Base-by-base conservation (phyloP, 2,888 invertebrate genomes). In the Homarus gammarus region DNA sequence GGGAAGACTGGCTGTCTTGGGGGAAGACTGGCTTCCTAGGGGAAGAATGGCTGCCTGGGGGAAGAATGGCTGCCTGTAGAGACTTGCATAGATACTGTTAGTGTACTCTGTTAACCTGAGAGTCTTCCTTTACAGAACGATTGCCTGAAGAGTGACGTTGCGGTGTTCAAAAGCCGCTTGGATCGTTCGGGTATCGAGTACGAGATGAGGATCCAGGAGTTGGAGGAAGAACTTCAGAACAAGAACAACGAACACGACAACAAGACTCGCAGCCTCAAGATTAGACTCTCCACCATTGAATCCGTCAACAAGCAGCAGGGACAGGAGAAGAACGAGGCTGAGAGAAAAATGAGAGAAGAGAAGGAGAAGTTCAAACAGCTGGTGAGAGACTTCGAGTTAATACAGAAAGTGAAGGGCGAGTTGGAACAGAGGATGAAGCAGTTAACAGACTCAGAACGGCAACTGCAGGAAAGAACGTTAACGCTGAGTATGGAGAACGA, bases 331-430 rank as follows among this genome's bases (percentile, higher is more conserved):
- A 77, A 83, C 31, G 91, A 81, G 15, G 83, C 86, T 0, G 89
- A 91, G 84, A 77, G 84, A 40, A 78, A 83, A 27, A 56, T 91
- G 73, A 51, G 87, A 36, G 91, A 91, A n/a, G 91, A 89, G 70
- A 87, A 75, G 33, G 91, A 91, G 61, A 91, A 77, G 70, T 33
- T 36, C 64, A 82, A 82, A 38, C 86, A 87, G 72, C 72, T 89
- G 10, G 49, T 68, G 61, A 84, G 56, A 22, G 83, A 84, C 6
- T 75, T 79, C 79, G 89, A 91, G 33, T 79, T 79, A 0, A 18
- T 87, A 38, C 68, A 72, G 44, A 84, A 51, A 49, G 51, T 84
- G 72, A 91, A 91, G 68, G 79, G 64, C 0, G 86, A 84, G 6
- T 73, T 89, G 12, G 87, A 91, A 31, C 68, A 72, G 83, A 33